Percentiles rank a stretch among this genome's conserved stretches.
Evolutionary conservation across 2,113 vertebrate species (phyloP).

Genomic region (Malurus melanocephalus): DNA sequence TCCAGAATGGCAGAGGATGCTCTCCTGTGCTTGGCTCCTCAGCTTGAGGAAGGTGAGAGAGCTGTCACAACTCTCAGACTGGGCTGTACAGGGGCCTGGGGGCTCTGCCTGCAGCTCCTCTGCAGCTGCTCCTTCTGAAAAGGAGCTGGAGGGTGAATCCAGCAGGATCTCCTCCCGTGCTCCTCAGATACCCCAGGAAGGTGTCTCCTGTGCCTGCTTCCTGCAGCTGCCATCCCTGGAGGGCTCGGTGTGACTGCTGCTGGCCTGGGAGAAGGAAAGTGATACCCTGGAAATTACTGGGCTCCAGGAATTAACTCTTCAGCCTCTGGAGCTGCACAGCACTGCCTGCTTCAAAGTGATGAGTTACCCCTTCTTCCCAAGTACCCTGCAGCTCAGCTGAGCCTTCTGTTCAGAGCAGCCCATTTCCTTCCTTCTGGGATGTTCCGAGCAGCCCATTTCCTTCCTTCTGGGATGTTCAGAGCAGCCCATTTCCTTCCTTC

Average conservation of each 20-base stretch:
- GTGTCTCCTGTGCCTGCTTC: conserved; percentile 1
- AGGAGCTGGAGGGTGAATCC: background rate
- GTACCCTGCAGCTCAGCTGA: background rate
- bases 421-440: background rate
- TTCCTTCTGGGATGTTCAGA: background rate
- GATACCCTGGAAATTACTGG: background rate
- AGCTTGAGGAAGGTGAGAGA: background rate
- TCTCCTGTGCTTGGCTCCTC: background rate
- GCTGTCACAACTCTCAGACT: background rate
- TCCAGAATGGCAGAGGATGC: background rate
- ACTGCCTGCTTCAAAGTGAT: background rate
- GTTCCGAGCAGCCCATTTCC: too few relatives aligned
- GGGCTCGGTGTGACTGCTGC: background rate
- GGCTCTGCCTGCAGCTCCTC: background rate
- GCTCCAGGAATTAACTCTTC: background rate
- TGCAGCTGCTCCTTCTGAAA: background rate
- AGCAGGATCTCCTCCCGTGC: background rate
- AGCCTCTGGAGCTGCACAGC: background rate
- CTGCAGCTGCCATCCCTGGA: conserved; percentile 37
- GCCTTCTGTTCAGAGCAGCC: background rate
- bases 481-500: background rate
- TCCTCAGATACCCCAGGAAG: conserved; percentile 6
- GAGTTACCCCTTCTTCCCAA: background rate
- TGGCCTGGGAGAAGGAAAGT: conserved; percentile 12
- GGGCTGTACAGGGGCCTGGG: background rate